Evolutionary conservation across 2,113 vertebrate species (phyloP), one percentile per base, ranked within the genome.

Genomic region (Myotis yumanensis): DNA sequence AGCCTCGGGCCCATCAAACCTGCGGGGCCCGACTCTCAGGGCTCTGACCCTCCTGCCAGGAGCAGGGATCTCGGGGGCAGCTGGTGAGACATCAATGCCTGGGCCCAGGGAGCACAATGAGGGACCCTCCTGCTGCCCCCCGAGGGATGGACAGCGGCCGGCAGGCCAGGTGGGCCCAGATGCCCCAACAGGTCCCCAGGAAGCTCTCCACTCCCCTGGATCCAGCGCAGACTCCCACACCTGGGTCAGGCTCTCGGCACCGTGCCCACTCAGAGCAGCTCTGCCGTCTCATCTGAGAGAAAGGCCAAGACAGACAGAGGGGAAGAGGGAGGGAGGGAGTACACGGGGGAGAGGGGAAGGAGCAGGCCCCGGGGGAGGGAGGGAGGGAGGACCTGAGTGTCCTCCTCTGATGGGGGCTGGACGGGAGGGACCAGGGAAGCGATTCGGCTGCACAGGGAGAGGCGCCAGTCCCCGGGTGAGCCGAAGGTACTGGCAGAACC

Each of bases 271-370:
- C 92, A 1, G 75, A 97, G 90, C 75, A 82, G 92, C 97, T 98
- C 97, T 97, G 97, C 98, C 97, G 97, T 98, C 98, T 98, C 98
- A 97, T 98, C 98, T 98, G 97, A 98, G 96, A 95, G 91, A 86
- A 75, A 90, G 43, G 87, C 17, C 3, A 81, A 97, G 93, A 91
- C 96, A 91, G 95, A 90, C 97, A 76, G 57, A 90, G 46, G 48
- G 64, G 46, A 28, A 73, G 10, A 46, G 8, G 86, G 83, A 30
- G 1, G 46, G 62, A 35, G 32, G 40, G 59, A 48, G 35, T n/a
- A 9, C 28, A 22, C 7, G 3, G 0, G 46, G n/a, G 59, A 48
- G 35, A 12, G n/a, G 25, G 52, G 69, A 32, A 48, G 1, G 10
- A 32, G 32, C 46, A 64, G 35, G 23, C 3, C 3, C 40, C 51